phyloP scores from a whole-genome alignment of 2,113 vertebrate species.

The Columba livia region DNA sequence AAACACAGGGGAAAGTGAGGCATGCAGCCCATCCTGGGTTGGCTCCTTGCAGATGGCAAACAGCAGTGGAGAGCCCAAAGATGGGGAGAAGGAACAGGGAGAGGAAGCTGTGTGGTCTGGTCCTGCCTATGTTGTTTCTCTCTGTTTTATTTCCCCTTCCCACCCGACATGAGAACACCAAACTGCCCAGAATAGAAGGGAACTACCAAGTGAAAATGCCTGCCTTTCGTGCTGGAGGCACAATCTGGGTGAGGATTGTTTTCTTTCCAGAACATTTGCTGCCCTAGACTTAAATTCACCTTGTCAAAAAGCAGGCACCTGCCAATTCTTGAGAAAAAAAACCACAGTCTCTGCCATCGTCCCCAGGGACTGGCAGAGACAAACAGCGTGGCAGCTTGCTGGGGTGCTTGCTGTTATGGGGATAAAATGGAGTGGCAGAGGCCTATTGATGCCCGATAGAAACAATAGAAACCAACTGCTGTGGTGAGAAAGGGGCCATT shows the following conservation, averaged over 20 bases:
- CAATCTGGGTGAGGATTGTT: neutral
- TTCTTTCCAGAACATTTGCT: neutral
- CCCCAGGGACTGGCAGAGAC: neutral
- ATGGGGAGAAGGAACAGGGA: neutral
- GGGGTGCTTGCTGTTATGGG: neutral
- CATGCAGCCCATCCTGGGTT: fast-evolving
- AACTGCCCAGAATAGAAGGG: neutral
- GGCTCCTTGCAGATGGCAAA: neutral
- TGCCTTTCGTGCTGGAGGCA: neutral
- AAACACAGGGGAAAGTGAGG: neutral
- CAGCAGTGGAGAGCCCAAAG: neutral
- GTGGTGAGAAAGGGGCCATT: neutral
- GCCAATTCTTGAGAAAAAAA: neutral
- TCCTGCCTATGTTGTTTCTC: fast-evolving
- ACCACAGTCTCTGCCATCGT: fast-evolving
- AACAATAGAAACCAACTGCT: conserved; percentile 38
- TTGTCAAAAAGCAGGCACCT: conserved; percentile 26
- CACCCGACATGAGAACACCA: neutral
- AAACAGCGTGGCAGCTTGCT: conserved; percentile 2
- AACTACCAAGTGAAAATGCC: neutral
- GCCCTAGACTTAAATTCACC: neutral
- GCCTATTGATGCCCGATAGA: neutral
- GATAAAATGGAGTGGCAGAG: neutral
- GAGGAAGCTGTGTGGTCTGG: neutral
- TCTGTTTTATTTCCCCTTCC: too few species aligned